Percentiles rank a stretch among this genome's conserved stretches.
phyloP scores from a whole-genome alignment of 1,140 invertebrate species.

The Delia radicum region DNA sequence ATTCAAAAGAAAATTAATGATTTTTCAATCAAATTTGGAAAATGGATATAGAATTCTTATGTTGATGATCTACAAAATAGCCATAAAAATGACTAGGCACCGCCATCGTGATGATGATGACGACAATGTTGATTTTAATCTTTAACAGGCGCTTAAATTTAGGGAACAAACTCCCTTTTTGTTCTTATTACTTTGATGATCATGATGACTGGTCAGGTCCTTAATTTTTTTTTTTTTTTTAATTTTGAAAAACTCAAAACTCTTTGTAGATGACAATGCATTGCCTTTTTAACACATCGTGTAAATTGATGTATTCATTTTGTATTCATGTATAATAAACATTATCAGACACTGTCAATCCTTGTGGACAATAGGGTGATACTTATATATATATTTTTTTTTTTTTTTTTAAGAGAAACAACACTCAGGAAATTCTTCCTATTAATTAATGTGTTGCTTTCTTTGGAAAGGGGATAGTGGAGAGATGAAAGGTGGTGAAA shows the following conservation, averaged over 20 bases:
- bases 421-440: too few relatives aligned
- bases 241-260: not conserved
- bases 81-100: not conserved
- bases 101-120: not conserved
- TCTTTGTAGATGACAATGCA: not conserved
- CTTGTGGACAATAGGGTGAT: not conserved
- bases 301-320: constrained; percentile 5
- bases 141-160: not conserved
- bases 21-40: not conserved
- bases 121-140: not conserved
- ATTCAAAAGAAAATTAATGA: not conserved
- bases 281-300: not conserved
- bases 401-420: too few relatives aligned
- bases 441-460: too few relatives aligned
- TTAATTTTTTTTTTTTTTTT: not conserved
- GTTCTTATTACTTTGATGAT: not conserved
- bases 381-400: too few relatives aligned
- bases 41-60: not conserved
- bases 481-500: too few relatives aligned
- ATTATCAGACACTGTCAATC: not conserved
- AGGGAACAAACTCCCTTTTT: not conserved
- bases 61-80: not conserved
- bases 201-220: not conserved
- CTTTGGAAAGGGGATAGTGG: too few relatives aligned
- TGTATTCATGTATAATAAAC: not conserved